Conservation (phyloP, 53 echinoderm and acorn worm genomes). For the Apostichopus leukothele region DNA sequence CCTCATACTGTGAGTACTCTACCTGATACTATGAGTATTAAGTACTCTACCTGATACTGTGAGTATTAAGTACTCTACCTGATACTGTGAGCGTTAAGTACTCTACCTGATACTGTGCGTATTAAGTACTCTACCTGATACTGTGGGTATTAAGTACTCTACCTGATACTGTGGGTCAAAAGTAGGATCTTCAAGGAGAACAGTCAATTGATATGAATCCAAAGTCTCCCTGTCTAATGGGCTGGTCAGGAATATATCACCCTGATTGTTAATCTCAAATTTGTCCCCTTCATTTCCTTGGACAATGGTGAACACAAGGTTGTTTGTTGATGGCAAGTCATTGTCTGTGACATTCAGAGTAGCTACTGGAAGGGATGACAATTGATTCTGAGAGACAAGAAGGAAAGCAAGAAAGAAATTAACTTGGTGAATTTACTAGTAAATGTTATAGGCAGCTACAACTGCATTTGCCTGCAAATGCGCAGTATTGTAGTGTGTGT, state of each 20-base stretch:
- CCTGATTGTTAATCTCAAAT: conserved; percentile 79
- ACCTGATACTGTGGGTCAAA: conserved; percentile 47
- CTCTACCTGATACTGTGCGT: too few species aligned
- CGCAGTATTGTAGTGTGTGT: too few species aligned
- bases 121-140: too few species aligned
- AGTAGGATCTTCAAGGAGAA: conserved; percentile 61
- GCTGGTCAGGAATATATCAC: conserved; percentile 66
- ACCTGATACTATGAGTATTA: too few species aligned
- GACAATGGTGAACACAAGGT: conserved; percentile 72
- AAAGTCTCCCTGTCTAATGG: conserved; percentile 71
- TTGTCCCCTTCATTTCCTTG: conserved; percentile 65
- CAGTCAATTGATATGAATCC: conserved; percentile 67
- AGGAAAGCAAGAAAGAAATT: not conserved
- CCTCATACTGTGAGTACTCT: too few species aligned
- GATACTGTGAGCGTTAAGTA: too few species aligned
- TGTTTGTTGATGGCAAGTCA: conserved; percentile 74
- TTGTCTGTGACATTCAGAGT: conserved; percentile 58
- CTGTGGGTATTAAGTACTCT: not conserved
- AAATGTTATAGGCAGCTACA: too few species aligned
- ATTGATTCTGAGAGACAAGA: conserved; percentile 55
- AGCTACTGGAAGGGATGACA: conserved; percentile 59
- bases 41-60: too few species aligned
- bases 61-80: too few species aligned
- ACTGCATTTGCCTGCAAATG: too few species aligned
- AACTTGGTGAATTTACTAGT: too few species aligned